These are phyloP conservation scores for Frieseomelitta varia DNA, from an alignment of 1,140 invertebrate species.

Conservation along the genomic window DNA sequence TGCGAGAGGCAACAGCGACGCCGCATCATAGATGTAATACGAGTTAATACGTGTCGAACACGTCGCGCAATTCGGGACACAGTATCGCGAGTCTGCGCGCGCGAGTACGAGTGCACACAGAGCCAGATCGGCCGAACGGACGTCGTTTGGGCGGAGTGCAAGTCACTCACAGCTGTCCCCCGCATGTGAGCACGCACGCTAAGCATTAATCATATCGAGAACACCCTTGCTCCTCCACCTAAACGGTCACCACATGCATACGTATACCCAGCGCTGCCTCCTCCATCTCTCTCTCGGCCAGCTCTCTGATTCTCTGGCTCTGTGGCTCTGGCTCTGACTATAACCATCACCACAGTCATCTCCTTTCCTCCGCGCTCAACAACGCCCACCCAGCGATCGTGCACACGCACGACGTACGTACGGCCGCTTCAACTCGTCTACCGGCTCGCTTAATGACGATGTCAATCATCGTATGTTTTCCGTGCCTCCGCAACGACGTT, in stretches of 20 bases:
- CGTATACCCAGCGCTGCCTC: neutral
- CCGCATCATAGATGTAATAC: constrained; percentile 50
- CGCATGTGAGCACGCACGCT: constrained; percentile 66
- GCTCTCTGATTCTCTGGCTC: too few species aligned
- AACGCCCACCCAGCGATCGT: constrained; percentile 54
- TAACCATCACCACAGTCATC: neutral
- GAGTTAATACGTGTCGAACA: constrained; percentile 67
- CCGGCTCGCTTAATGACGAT: constrained; percentile 67
- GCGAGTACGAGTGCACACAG: constrained; percentile 16
- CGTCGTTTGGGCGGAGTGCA: constrained; percentile 56
- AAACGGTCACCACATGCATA: neutral
- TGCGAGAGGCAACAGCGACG: constrained; percentile 7
- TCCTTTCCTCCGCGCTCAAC: constrained; percentile 26
- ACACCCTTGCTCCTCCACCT: constrained; percentile 50
- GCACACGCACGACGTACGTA: constrained; percentile 45
- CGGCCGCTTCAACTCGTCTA: constrained; percentile 13
- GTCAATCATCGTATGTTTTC: constrained; percentile 65
- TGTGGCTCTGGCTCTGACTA: neutral
- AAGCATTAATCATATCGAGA: constrained; percentile 75
- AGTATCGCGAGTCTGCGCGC: constrained; percentile 33
- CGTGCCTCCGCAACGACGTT: neutral
- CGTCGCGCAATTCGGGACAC: constrained; percentile 35
- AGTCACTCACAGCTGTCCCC: constrained; percentile 74
- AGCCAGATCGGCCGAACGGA: constrained; percentile 49
- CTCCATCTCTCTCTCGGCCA: too few species aligned